phyloP scores from a whole-genome alignment of 2,888 invertebrate species.

The Gastracanthus pulcherrimus region DNA sequence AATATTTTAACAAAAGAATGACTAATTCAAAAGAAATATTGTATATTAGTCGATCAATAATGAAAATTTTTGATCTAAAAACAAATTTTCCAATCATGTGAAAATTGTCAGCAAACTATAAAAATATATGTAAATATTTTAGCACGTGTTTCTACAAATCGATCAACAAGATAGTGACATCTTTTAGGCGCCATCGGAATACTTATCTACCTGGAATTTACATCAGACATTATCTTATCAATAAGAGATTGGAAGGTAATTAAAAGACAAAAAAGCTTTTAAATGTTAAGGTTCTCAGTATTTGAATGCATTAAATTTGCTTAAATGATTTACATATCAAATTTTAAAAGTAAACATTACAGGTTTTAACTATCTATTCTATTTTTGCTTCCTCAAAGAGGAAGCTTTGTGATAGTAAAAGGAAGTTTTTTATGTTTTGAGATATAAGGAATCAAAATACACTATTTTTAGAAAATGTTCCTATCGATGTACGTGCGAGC shows the following conservation, averaged over 20 bases:
- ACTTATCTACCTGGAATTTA: constrained; percentile 9
- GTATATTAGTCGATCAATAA: background rate
- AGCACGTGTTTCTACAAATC: background rate
- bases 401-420: no score
- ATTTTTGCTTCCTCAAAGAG: no score
- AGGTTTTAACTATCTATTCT: background rate
- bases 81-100: no score
- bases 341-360: background rate
- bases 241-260: background rate
- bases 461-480: no score
- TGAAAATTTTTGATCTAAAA: background rate
- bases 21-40: background rate
- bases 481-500: no score
- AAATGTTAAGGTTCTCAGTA: background rate
- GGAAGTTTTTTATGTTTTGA: no score
- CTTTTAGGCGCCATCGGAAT: background rate
- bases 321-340: background rate
- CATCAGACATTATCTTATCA: constrained; percentile 4
- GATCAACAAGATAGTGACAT: background rate
- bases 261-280: background rate
- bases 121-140: background rate
- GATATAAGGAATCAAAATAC: no score
- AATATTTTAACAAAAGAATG: background rate
- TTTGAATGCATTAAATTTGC: background rate
- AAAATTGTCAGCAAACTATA: no score